phyloP scores from a whole-genome alignment of 2,797 vertebrate genomes.

The Myotis pilosus region DNA sequence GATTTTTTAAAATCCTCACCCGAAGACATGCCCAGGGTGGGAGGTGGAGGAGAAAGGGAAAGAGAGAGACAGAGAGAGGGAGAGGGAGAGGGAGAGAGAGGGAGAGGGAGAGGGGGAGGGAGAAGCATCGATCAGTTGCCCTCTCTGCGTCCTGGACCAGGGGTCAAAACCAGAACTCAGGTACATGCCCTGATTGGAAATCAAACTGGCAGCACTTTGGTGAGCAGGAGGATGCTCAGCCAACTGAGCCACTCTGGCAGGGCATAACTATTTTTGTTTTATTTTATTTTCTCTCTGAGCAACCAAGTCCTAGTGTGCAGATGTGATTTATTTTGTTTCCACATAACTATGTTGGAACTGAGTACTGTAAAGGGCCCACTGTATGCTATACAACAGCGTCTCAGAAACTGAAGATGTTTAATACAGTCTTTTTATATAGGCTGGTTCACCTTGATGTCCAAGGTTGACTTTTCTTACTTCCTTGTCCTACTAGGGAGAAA shows the following conservation, averaged over 20 bases:
- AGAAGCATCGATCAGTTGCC: not conserved
- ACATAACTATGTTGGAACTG: not conserved
- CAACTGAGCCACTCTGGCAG: not conserved
- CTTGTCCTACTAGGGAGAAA: not conserved
- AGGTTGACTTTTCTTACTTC: not conserved
- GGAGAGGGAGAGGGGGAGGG: too few species aligned
- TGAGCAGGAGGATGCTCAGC: not conserved
- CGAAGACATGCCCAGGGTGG: not conserved
- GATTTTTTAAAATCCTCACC: not conserved
- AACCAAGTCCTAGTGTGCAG: not conserved
- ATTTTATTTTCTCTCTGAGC: not conserved
- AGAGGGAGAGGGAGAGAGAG: not conserved
- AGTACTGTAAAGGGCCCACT: not conserved
- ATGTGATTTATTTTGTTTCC: not conserved
- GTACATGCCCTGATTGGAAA: not conserved
- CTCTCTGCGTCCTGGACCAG: not conserved
- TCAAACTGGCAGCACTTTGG: not conserved
- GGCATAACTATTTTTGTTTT: not conserved
- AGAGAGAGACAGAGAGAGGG: not conserved
- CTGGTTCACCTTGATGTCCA: not conserved
- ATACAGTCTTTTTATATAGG: not conserved
- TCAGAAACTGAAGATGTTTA: not conserved
- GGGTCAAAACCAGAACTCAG: not conserved
- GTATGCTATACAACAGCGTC: not conserved
- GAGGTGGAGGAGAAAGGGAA: too few species aligned